These are phyloP conservation scores for Oxytorus armatus DNA, from an alignment of 2,888 invertebrate genomes.

Conservation along the genomic window DNA sequence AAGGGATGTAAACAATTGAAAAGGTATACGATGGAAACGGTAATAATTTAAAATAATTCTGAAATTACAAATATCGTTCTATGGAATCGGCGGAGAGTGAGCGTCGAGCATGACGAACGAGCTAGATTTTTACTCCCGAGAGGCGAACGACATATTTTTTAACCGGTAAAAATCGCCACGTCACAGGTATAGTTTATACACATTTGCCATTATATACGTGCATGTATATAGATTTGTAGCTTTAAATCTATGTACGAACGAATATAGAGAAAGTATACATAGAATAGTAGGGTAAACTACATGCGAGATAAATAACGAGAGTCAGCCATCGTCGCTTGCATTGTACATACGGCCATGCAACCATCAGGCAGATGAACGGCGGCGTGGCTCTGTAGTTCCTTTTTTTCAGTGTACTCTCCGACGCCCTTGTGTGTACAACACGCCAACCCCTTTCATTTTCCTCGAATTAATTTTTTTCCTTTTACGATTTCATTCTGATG, in stretches of 20 bases:
- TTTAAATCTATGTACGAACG: background rate
- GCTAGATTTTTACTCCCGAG: no score
- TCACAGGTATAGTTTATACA: no score
- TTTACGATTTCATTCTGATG: background rate
- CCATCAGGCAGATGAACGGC: slow-evolving; percentile 5
- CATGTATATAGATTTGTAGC: no score
- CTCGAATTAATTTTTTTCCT: background rate
- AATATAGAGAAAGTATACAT: background rate
- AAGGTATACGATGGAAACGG: no score
- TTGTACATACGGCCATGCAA: background rate
- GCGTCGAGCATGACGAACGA: no score
- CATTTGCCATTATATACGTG: no score
- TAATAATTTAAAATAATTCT: no score
- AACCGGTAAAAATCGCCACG: no score
- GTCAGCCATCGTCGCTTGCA: background rate
- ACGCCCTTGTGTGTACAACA: background rate
- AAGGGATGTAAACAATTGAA: no score
- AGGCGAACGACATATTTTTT: no score
- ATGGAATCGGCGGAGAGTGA: no score
- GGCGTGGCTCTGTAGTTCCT: background rate
- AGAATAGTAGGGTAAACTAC: background rate
- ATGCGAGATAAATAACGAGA: slow-evolving; percentile 26
- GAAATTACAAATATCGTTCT: no score
- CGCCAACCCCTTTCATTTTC: background rate
- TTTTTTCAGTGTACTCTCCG: slow-evolving; percentile 5